phyloP scores from a whole-genome alignment of 2,888 invertebrate genomes.

The Neria commutata region DNA sequence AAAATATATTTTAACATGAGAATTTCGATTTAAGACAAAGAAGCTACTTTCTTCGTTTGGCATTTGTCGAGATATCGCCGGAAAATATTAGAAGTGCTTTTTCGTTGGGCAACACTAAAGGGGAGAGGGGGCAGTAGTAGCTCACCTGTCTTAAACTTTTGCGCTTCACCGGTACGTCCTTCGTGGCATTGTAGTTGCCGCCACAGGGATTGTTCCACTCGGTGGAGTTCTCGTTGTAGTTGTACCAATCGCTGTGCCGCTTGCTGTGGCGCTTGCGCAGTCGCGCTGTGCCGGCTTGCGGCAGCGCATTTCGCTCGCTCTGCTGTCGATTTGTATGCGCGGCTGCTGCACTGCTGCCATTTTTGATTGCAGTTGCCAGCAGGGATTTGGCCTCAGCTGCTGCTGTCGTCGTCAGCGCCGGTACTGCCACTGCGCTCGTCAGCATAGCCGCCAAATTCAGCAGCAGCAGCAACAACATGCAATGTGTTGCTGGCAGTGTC shows the following conservation, averaged over 20 bases:
- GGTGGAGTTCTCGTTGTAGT: conserved; percentile 49
- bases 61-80: too few species aligned
- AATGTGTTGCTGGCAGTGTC: too few species aligned
- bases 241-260: conserved; percentile 53
- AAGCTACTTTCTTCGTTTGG: too few species aligned
- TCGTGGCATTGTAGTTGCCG: conserved; percentile 44
- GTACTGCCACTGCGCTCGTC: conserved; percentile 11
- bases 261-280: conserved; percentile 53
- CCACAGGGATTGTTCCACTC: conserved; percentile 56
- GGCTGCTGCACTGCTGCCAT: conserved; percentile 2
- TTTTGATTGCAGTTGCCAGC: neutral
- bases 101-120: neutral
- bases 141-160: conserved; percentile 43
- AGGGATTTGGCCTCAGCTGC: neutral
- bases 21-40: too few species aligned
- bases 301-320: too few species aligned
- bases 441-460: conserved; percentile 26
- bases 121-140: neutral
- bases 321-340: conserved; percentile 1
- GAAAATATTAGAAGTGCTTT: too few species aligned
- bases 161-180: conserved; percentile 30
- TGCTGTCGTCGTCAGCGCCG: conserved; percentile 14
- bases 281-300: conserved; percentile 14
- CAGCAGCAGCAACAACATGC: conserved; percentile 36
- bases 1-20: neutral